These are phyloP conservation scores for Nycticebus coucang DNA, from an alignment of 2,113 vertebrate genomes.

Conservation along the genomic window DNA sequence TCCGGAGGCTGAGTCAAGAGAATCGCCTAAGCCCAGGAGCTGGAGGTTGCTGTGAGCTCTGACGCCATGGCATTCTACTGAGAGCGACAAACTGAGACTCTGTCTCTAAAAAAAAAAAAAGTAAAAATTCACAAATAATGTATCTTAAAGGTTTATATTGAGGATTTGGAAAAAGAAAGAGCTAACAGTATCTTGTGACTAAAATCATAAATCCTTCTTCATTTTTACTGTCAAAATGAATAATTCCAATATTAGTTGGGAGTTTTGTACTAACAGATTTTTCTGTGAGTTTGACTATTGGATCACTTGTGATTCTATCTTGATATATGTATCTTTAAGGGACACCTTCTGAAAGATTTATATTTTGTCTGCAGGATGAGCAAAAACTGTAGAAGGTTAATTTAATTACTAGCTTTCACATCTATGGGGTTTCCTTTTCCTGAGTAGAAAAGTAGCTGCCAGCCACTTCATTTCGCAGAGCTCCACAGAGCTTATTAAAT, in stretches of 20 bases:
- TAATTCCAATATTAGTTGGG: neutral
- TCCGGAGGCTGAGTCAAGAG: too few relatives aligned
- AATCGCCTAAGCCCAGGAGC: too few relatives aligned
- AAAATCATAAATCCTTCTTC: neutral
- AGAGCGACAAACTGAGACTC: too few relatives aligned
- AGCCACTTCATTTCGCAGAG: neutral
- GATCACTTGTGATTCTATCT: neutral
- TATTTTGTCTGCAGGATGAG: neutral
- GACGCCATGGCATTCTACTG: too few relatives aligned
- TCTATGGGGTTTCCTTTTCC: neutral
- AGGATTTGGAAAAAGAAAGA: constrained; percentile 13
- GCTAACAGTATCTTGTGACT: neutral
- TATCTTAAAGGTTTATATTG: constrained; percentile 17
- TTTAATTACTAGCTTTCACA: neutral
- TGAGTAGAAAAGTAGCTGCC: neutral
- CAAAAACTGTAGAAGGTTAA: neutral
- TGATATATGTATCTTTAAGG: neutral
- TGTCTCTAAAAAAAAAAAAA: too few relatives aligned
- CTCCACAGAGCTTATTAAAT: neutral
- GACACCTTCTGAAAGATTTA: neutral
- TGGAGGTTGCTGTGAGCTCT: too few relatives aligned
- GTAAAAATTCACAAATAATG: neutral
- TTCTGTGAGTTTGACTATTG: neutral
- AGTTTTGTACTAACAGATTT: neutral
- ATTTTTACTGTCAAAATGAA: neutral